Percentiles rank a stretch among this genome's conserved stretches.
Evolutionary conservation across 2,113 vertebrate genomes (phyloP).

Genomic region (Nothoprocta perdicaria): DNA sequence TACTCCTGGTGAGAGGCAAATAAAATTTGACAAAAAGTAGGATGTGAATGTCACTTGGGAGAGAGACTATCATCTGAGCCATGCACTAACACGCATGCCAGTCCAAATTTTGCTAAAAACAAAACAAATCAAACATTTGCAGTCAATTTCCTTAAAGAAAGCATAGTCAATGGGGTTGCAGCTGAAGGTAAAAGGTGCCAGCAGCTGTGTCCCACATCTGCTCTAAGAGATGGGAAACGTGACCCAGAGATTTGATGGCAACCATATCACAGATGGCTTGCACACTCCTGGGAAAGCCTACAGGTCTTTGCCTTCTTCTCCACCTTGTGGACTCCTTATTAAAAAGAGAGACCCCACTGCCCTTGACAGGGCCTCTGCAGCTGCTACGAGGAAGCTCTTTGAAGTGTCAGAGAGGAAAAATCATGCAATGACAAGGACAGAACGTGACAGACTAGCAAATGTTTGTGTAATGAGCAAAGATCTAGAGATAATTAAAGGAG

Average conservation of each 20-base stretch:
- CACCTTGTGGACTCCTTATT: not conserved
- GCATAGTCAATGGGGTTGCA: rapidly evolving
- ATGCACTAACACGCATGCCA: not conserved
- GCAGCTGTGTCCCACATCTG: not conserved
- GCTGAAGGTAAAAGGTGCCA: not conserved
- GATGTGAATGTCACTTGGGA: not conserved
- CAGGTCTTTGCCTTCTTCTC: not conserved
- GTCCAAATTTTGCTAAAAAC: not conserved
- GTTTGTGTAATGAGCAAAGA: not conserved
- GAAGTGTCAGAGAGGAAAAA: not conserved
- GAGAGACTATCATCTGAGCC: not conserved
- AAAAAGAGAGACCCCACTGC: not conserved
- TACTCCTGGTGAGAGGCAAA: not conserved
- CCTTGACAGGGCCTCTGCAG: not conserved
- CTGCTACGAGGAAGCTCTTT: not conserved
- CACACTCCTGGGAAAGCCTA: not conserved
- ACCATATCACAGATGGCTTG: rapidly evolving
- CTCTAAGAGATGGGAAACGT: not conserved
- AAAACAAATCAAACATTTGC: rapidly evolving
- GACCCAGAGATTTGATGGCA: not conserved
- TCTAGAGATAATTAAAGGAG: not conserved
- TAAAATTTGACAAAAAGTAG: not conserved
- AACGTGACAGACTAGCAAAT: not conserved
- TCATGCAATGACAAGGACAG: not conserved
- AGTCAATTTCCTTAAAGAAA: not conserved